Percentiles rank a stretch among this genome's conserved stretches.
phyloP scores from a whole-genome alignment of 1,140 invertebrate genomes.

The Aradophagus sp. region DNA sequence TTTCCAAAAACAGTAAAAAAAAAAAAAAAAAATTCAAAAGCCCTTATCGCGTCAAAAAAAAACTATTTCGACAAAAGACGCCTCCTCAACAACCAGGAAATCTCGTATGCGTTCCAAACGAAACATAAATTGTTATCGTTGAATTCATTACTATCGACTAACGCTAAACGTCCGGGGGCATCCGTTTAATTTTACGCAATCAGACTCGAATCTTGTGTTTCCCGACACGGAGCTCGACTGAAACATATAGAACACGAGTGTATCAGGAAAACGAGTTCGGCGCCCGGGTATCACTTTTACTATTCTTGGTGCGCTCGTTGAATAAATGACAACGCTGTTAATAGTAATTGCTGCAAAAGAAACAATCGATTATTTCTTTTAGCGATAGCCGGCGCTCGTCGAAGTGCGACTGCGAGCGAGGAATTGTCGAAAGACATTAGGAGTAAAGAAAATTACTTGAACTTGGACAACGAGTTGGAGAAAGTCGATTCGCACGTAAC shows the following conservation, averaged over 20 bases:
- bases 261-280: conserved; percentile 32
- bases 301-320: conserved; percentile 41
- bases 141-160: no score
- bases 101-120: no score
- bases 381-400: conserved; percentile 38
- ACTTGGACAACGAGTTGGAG: conserved; percentile 50
- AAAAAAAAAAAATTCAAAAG: no score
- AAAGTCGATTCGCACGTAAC: conserved; percentile 57
- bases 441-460: conserved; percentile 52
- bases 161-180: no score
- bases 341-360: conserved; percentile 54
- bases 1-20: no score
- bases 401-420: conserved; percentile 22
- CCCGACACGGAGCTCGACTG: conserved; percentile 1
- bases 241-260: conserved; percentile 36
- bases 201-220: conserved; percentile 8
- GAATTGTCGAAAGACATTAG: conserved; percentile 52
- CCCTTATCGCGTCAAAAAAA: no score
- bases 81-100: no score
- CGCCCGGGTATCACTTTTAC: conserved; percentile 44
- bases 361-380: conserved; percentile 57
- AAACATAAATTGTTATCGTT: no score
- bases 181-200: conserved; percentile 48
- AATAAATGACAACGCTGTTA: conserved; percentile 54
- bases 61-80: no score